Evolutionary conservation across 2,797 vertebrate genomes (phyloP), one percentile per base, ranked within the genome.

Genomic region (Toxotes lorentzi): DNA sequence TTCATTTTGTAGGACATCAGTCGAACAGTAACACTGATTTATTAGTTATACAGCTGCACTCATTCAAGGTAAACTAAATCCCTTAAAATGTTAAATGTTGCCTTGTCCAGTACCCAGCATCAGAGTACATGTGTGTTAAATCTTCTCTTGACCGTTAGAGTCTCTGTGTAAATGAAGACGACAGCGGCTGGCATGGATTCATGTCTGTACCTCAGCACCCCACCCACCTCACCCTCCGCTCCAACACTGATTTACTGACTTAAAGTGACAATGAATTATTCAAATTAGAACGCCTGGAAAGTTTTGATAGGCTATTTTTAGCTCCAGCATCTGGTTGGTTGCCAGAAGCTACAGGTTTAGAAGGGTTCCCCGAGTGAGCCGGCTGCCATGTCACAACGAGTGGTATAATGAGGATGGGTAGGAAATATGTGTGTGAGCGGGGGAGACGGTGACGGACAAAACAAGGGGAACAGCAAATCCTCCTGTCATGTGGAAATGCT

Each of bases 231-330:
- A 0, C 58, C 41, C 30, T 32, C 65, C 41, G 43, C 51, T 72
- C 70, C 66, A 40, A 69, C 59, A 3, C 63, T 17, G 47, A 78
- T 84, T 75, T 71, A 56, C 59, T 23, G 34, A 81, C 61, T 88
- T 88, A 82, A 90, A 82, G 75, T 72, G 77, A 87, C 80, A 84
- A 88, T 84, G 71, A 92, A 87, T 92, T 86, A 94, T 93, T 94
- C 82, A 91, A 89, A 92, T 90, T 60, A 66, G 69, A 76, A 82
- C 11, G 85, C 72, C 87, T 89, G 89, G 70, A 88, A 88, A 82
- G 76, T 68, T 90, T 89, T 79, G 88, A 90, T 87, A 70, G 67
- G 76, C 86, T 93, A 91, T 93, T 92, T 92, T 92, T 90, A 93
- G 82, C 73, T 4, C 23, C 8, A 4, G 78, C 72, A 53, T 81